These are phyloP conservation scores for Axis porcinus DNA, from an alignment of 2,113 vertebrate genomes.

Conservation along the genomic window DNA sequence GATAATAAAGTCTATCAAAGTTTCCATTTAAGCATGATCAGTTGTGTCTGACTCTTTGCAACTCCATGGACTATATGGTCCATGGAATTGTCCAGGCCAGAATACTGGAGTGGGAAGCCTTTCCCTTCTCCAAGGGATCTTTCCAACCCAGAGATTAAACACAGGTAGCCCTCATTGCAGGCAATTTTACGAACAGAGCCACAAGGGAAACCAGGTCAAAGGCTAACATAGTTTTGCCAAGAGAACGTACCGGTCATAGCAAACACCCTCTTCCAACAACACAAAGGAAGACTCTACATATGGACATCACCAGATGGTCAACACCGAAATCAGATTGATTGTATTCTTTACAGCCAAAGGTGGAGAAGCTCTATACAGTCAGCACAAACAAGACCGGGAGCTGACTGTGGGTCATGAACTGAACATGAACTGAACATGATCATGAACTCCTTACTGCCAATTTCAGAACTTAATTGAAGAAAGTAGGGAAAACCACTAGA, in stretches of 20 bases:
- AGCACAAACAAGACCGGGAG: background rate
- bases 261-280: background rate
- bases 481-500: background rate
- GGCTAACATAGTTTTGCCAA: background rate
- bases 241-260: background rate
- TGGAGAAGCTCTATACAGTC: background rate
- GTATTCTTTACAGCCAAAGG: accelerated
- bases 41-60: background rate
- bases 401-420: background rate
- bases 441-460: background rate
- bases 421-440: too few species aligned
- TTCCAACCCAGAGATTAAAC: background rate
- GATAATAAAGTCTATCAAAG: background rate
- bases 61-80: background rate
- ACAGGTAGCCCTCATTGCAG: background rate
- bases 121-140: background rate
- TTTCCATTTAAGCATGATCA: background rate
- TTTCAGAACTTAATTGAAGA: background rate
- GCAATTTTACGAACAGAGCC: background rate
- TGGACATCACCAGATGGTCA: background rate
- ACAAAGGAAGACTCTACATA: background rate
- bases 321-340: background rate
- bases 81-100: background rate
- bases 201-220: background rate
- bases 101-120: background rate